Percentiles rank a stretch among this genome's conserved stretches.
Evolutionary conservation across 2,797 vertebrate genomes (phyloP).

Genomic region (Ceryle rudis): DNA sequence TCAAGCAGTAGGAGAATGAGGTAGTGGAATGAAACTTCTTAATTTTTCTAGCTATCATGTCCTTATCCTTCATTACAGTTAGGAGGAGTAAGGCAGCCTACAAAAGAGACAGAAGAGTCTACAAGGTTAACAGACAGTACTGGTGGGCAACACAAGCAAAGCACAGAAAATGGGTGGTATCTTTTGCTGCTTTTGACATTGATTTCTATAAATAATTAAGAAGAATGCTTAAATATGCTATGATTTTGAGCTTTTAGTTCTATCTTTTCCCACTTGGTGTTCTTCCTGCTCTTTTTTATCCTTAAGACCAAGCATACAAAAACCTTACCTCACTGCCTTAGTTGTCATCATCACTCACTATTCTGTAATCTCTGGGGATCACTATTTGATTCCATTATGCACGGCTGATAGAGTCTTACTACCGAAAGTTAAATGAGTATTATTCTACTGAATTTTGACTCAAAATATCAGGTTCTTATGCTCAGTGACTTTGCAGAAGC

Average conservation of each 20-base stretch:
- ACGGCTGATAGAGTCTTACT: not conserved
- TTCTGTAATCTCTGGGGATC: not conserved
- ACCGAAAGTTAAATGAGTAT: not conserved
- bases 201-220: not conserved
- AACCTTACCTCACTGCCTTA: not conserved
- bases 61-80: not conserved
- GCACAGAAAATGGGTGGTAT: not conserved
- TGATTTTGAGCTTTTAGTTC: not conserved
- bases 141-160: not conserved
- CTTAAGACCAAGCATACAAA: not conserved
- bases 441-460: not conserved
- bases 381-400: not conserved
- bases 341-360: not conserved
- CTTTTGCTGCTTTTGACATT: not conserved
- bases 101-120: not conserved
- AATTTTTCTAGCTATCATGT: not conserved
- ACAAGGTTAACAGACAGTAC: not conserved
- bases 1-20: not conserved
- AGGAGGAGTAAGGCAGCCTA: not conserved
- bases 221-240: not conserved
- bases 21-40: not conserved
- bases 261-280: not conserved
- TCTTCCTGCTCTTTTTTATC: not conserved
- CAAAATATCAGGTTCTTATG: not conserved
- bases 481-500: not conserved